Conservation (phyloP, 1,140 invertebrate genomes). For the Zaprionus gabonicus region DNA sequence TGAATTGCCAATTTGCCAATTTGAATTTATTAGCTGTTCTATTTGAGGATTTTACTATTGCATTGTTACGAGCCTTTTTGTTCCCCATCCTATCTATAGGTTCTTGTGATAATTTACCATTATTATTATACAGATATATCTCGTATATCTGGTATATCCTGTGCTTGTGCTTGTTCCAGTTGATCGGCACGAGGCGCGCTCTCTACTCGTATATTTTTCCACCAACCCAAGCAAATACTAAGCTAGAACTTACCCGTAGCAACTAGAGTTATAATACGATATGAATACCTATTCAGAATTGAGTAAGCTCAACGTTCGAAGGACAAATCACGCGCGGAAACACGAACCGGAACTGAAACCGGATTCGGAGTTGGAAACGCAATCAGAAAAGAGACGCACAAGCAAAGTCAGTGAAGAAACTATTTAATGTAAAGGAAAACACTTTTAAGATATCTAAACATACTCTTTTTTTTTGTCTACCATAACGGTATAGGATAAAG, state of each 20-base stretch:
- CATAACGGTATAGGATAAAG: constrained; percentile 57
- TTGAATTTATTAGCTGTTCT: constrained; percentile 26
- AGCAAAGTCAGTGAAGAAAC: constrained; percentile 49
- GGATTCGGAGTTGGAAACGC: background rate
- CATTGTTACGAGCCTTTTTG: constrained; percentile 58
- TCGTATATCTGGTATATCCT: background rate
- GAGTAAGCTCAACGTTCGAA: constrained; percentile 49
- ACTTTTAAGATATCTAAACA: constrained; percentile 52
- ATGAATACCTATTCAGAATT: constrained; percentile 50
- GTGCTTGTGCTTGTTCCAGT: constrained; percentile 21
- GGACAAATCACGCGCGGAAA: constrained; percentile 60
- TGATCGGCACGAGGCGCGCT: constrained; percentile 1
- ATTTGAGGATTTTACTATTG: constrained; percentile 16
- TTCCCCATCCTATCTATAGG: constrained; percentile 31
- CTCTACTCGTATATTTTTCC: background rate
- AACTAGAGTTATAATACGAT: constrained; percentile 5
- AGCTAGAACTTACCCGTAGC: constrained; percentile 30
- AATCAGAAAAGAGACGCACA: constrained; percentile 59
- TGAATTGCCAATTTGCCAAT: constrained; percentile 40
- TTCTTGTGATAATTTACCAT: constrained; percentile 60
- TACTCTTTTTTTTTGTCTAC: constrained; percentile 61
- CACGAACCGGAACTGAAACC: constrained; percentile 18
- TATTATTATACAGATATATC: constrained; percentile 1
- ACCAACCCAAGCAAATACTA: constrained; percentile 12
- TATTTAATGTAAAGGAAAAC: constrained; percentile 46